Evolutionary conservation across 2,113 vertebrate genomes (phyloP).

Genomic region (Accipiter cooperii): DNA sequence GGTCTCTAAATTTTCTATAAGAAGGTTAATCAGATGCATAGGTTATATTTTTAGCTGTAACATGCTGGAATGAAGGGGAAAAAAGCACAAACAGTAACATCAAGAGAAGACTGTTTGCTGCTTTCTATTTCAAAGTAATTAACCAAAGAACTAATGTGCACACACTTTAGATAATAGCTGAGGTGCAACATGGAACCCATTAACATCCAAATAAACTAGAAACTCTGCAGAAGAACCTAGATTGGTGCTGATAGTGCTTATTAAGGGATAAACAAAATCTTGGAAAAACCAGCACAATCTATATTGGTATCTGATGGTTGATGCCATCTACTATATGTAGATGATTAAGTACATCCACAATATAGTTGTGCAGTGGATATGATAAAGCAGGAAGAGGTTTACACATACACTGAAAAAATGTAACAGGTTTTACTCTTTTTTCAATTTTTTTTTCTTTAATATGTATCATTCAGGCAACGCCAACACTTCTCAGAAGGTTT

Average conservation of each 20-base stretch:
- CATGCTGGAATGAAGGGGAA: background rate
- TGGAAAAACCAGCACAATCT: background rate
- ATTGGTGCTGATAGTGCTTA: background rate
- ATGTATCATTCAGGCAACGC: conserved; percentile 80
- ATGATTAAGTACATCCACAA: background rate
- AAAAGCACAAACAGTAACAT: background rate
- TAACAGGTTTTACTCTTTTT: background rate
- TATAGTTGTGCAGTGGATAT: background rate
- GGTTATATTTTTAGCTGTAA: background rate
- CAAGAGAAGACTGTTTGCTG: background rate
- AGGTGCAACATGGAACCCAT: background rate
- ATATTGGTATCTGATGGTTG: background rate
- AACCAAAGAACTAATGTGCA: background rate
- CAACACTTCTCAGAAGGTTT: conserved; percentile 85
- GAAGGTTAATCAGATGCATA: background rate
- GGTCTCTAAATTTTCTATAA: background rate
- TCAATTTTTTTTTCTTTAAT: background rate
- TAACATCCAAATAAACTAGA: background rate
- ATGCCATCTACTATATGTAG: accelerated
- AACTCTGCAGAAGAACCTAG: background rate
- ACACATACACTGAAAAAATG: background rate
- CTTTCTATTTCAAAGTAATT: background rate
- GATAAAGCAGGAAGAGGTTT: background rate
- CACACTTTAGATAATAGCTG: background rate
- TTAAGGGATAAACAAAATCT: background rate